Percentiles rank a stretch among this genome's conserved stretches.
These are phyloP conservation scores for Anthophora plumipes DNA, from an alignment of 2,888 invertebrate genomes.

Conservation along the genomic window DNA sequence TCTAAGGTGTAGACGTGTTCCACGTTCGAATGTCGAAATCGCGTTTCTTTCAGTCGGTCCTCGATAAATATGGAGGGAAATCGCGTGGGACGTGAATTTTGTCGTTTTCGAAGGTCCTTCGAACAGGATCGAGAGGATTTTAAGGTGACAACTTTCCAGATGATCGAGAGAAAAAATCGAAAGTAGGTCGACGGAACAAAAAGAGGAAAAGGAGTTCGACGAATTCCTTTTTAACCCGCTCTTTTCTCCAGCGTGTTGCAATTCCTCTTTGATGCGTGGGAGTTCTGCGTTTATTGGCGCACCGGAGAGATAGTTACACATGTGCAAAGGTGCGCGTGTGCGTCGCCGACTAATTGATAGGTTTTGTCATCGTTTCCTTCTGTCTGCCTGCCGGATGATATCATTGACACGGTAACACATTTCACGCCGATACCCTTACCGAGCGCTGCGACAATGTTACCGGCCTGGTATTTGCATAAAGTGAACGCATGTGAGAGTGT, in stretches of 20 bases:
- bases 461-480: slow-evolving; percentile 31
- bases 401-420: slow-evolving; percentile 59
- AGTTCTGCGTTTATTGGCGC: slow-evolving; percentile 48
- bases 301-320: background rate
- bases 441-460: slow-evolving; percentile 22
- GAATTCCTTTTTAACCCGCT: slow-evolving; percentile 24
- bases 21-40: slow-evolving; percentile 15
- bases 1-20: background rate
- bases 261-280: slow-evolving; percentile 42
- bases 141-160: background rate
- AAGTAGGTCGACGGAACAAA: too few relatives aligned
- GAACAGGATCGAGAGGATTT: background rate
- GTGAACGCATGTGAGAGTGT: slow-evolving; percentile 6
- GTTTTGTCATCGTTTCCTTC: slow-evolving; percentile 61
- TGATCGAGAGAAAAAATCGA: background rate
- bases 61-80: slow-evolving; percentile 32
- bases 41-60: background rate
- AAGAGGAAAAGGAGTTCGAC: slow-evolving; percentile 4
- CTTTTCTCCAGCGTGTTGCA: slow-evolving; percentile 34
- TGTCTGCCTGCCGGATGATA: slow-evolving; percentile 57
- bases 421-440: slow-evolving; percentile 51
- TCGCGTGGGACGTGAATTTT: background rate
- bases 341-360: slow-evolving; percentile 56
- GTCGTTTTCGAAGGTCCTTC: background rate
- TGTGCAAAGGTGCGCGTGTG: slow-evolving; percentile 17